These are phyloP conservation scores for Cynopterus sphinx DNA, from an alignment of 2,797 vertebrate genomes.

Conservation along the genomic window DNA sequence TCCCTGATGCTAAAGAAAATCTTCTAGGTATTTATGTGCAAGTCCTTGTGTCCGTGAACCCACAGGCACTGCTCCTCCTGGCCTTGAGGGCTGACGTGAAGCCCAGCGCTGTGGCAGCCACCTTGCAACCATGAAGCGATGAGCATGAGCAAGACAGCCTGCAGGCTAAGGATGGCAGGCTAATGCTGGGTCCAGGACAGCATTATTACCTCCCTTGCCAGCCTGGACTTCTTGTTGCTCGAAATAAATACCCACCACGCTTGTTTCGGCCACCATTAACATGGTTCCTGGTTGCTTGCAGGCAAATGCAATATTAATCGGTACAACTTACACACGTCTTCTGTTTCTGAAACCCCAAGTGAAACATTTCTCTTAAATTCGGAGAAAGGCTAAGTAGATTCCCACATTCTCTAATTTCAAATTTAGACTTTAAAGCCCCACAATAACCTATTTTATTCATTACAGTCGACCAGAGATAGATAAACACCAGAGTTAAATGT, in stretches of 20 bases:
- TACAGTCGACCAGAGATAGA: not conserved
- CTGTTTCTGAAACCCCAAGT: not conserved
- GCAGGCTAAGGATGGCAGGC: not conserved
- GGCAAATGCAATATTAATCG: not conserved
- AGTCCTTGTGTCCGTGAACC: not conserved
- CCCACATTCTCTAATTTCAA: not conserved
- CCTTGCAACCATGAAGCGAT: not conserved
- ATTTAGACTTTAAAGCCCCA: not conserved
- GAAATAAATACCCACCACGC: not conserved
- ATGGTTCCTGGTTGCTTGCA: not conserved
- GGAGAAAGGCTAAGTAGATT: not conserved
- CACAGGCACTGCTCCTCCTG: not conserved
- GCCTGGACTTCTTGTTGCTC: not conserved
- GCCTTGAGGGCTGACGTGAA: not conserved
- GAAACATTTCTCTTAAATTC: not conserved
- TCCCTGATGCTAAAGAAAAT: not conserved
- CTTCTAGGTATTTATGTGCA: not conserved
- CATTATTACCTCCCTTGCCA: not conserved
- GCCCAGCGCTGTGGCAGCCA: not conserved
- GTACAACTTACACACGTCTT: not conserved
- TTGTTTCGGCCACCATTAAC: not conserved
- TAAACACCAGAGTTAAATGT: not conserved
- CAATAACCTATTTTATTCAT: not conserved
- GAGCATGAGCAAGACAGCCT: not conserved
- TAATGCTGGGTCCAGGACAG: not conserved